These are phyloP conservation scores for Orthonevra nobilis DNA, from an alignment of 2,888 invertebrate species.

Conservation along the genomic window DNA sequence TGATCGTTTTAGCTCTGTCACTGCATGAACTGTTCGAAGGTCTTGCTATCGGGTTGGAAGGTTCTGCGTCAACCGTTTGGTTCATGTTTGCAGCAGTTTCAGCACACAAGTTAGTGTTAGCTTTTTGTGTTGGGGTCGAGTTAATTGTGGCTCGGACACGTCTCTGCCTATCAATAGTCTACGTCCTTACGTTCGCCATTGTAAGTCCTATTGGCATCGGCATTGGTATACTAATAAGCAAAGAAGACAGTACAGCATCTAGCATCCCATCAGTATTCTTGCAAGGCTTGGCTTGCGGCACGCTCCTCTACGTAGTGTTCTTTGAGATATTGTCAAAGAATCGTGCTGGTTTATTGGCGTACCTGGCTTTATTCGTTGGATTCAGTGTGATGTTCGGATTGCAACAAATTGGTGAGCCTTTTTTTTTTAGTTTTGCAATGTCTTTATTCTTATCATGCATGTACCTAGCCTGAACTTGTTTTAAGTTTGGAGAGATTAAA, in stretches of 20 bases:
- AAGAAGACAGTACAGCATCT: conserved; percentile 82
- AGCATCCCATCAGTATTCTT: conserved; percentile 84
- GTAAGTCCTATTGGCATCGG: conserved; percentile 90
- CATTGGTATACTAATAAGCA: conserved; percentile 85
- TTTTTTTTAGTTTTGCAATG: neutral
- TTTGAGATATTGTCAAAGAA: conserved; percentile 90
- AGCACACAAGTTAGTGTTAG: conserved; percentile 92
- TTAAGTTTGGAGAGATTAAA: conserved; percentile 10
- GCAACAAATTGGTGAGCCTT: conserved; percentile 79
- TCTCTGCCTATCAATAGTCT: conserved; percentile 83
- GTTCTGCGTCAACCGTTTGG: conserved; percentile 83
- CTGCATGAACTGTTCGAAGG: conserved; percentile 94
- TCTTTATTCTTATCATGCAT: neutral
- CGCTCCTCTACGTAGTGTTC: conserved; percentile 96
- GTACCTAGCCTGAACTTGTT: neutral
- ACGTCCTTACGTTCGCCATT: conserved; percentile 88
- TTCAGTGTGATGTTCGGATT: conserved; percentile 88
- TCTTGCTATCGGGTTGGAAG: conserved; percentile 89
- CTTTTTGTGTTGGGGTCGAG: conserved; percentile 93
- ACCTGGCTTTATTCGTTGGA: conserved; percentile 84
- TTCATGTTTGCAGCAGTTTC: conserved; percentile 92
- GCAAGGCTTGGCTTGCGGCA: conserved; percentile 95
- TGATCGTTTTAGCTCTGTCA: conserved; percentile 91
- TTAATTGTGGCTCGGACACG: conserved; percentile 87
- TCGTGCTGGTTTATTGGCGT: conserved; percentile 84